Conservation (phyloP, 2,888 invertebrate species). For the Tuta absoluta region DNA sequence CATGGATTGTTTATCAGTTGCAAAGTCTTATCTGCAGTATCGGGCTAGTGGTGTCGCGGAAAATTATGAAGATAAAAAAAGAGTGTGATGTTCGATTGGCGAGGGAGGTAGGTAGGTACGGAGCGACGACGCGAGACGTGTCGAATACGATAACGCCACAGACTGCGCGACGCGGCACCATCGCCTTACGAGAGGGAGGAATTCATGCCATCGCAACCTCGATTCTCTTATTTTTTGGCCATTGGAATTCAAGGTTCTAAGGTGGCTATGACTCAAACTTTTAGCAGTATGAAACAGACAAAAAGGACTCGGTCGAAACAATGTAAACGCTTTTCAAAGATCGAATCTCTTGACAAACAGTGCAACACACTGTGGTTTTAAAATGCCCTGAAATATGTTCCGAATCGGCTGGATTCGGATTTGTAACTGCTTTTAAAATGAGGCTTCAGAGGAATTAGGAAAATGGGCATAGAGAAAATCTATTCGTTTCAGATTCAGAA, state of each 20-base stretch:
- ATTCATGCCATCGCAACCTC: neutral
- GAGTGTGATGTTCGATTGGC: neutral
- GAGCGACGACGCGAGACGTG: neutral
- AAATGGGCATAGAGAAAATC: no score
- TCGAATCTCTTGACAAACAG: no score
- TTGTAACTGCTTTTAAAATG: no score
- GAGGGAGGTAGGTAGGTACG: neutral
- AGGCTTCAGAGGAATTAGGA: no score
- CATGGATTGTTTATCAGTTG: slow-evolving; percentile 21
- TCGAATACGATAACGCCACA: slow-evolving; percentile 39
- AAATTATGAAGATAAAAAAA: slow-evolving; percentile 23
- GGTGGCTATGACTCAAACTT: no score
- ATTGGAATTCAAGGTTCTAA: neutral
- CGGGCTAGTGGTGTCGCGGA: slow-evolving; percentile 5
- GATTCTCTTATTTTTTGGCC: neutral
- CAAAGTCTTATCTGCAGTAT: slow-evolving; percentile 13
- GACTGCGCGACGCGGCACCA: slow-evolving; percentile 35
- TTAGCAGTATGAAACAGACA: no score
- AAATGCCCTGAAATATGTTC: no score
- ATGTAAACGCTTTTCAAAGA: no score
- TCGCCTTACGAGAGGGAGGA: slow-evolving; percentile 3
- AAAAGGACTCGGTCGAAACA: no score
- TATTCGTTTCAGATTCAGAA: no score
- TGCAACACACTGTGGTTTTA: no score
- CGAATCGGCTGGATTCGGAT: no score